A percentile compares a stretch with the other conserved stretches of the same genome.
phyloP scores from a whole-genome alignment of 2,113 vertebrate genomes.

The Pterocles orientalis region DNA sequence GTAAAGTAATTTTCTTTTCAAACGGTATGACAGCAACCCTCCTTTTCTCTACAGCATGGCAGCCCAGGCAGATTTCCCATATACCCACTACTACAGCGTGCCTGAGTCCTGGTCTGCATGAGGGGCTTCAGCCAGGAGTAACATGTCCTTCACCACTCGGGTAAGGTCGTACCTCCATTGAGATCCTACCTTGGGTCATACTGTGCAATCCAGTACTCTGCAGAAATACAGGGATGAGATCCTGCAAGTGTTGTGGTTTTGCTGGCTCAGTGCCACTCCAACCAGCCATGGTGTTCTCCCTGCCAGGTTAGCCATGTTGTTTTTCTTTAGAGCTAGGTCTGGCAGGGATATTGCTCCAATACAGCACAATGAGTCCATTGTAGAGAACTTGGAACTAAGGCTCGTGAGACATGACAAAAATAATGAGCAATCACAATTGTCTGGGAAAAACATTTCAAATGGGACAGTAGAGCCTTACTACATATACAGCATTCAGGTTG shows the following conservation, averaged over 20 bases:
- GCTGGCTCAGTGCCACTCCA: neutral
- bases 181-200: neutral
- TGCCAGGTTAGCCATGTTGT: neutral
- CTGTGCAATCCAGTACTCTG: fast-evolving
- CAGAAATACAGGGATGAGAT: neutral
- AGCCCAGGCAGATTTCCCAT: neutral
- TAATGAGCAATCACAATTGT: fast-evolving
- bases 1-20: neutral
- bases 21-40: neutral
- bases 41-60: fast-evolving
- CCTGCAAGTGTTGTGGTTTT: neutral
- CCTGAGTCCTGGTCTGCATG: fast-evolving
- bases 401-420: neutral
- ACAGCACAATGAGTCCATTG: neutral
- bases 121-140: neutral
- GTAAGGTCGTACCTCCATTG: neutral
- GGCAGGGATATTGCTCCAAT: neutral
- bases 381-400: neutral
- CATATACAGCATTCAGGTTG: neutral
- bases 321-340: neutral
- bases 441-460: neutral
- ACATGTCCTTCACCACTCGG: fast-evolving
- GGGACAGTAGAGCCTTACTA: neutral
- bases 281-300: neutral
- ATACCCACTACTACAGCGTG: neutral